phyloP scores from a whole-genome alignment of 2,888 invertebrate species.

The Acrocyrtus sp. region DNA sequence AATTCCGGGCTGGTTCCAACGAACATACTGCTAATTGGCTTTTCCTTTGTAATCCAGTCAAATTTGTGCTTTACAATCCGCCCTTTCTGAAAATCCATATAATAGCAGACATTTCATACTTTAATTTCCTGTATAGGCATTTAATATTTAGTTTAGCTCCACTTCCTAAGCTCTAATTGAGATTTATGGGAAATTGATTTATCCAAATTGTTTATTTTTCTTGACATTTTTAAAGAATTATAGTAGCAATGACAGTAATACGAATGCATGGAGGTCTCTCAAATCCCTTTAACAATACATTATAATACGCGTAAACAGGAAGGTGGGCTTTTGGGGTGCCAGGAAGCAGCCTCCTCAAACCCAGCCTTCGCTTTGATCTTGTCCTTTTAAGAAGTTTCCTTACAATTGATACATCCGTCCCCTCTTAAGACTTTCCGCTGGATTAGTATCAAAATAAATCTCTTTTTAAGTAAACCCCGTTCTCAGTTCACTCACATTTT shows the following conservation, averaged over 20 bases:
- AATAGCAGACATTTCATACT: background rate
- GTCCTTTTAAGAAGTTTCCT: no score
- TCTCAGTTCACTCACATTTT: no score
- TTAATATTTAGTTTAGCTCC: no score
- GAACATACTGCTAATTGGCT: conserved; percentile 82
- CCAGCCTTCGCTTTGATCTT: conserved; percentile 1
- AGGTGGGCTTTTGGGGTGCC: conserved; percentile 43
- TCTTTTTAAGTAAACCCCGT: no score
- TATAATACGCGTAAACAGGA: no score
- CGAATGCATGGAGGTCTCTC: no score
- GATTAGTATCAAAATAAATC: background rate
- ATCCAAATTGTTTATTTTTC: conserved; percentile 22
- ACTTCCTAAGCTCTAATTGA: no score
- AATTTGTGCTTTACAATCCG: conserved; percentile 79
- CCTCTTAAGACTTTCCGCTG: conserved; percentile 3
- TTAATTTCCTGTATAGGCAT: no score
- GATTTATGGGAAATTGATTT: conserved; percentile 33
- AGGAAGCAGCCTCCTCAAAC: conserved; percentile 19
- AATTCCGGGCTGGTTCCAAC: conserved; percentile 90
- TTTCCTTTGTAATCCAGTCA: conserved; percentile 76
- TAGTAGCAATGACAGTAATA: no score
- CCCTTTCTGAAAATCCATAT: conserved; percentile 76
- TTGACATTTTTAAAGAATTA: no score
- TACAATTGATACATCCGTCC: background rate
- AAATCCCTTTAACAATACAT: no score